Evolutionary conservation across 2,113 vertebrate genomes (phyloP), one percentile per base, ranked within the genome.

Genomic region (Cynoglossus semilaevis): DNA sequence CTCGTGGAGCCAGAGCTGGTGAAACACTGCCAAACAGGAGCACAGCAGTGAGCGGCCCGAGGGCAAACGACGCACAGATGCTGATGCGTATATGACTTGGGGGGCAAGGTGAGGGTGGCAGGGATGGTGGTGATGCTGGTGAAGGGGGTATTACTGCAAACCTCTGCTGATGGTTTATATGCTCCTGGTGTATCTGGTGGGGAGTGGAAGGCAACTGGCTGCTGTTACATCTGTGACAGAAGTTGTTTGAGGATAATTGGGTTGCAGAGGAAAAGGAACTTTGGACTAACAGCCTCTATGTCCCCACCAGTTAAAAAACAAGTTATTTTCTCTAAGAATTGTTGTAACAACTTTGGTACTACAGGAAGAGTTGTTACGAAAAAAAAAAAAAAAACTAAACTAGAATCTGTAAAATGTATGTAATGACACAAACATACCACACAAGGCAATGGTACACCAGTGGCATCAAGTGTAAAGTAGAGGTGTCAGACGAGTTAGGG

Each of bases 21-120:
- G 79, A 84, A 29, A 69, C 69, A 63, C 63, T 63, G 75, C 74
- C 79, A 74, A 74, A 74, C 77, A 79, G 41, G 71, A 67, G 58
- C 65, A 37, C 48, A 57, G 75, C 54, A 12, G 79, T 29, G 80
- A 79, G 58, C 60, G 65, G 68, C 64, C 50, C 50, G 51, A 45
- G 77, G 79, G 64, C 51, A 63, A 71, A 60, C 36, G 48, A 37
- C 69, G 22, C 22, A 53, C 38, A 42, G 70, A 80, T 71, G 53
- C 67, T 72, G 72, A 83, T 76, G 69, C 57, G 63, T 55, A 15
- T 34, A 53, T 40, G 16, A 19, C 45, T 34, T 34, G 45, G 2
- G 37, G 7, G 36, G 14, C 14, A 43, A 43, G 14, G 47, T 12
- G 13, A 36, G 3, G 12, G 3, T 8, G 10, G 1, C 5, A 34